Evolutionary conservation across 2,113 vertebrate species (phyloP).

Genomic region (Microcebus murinus): DNA sequence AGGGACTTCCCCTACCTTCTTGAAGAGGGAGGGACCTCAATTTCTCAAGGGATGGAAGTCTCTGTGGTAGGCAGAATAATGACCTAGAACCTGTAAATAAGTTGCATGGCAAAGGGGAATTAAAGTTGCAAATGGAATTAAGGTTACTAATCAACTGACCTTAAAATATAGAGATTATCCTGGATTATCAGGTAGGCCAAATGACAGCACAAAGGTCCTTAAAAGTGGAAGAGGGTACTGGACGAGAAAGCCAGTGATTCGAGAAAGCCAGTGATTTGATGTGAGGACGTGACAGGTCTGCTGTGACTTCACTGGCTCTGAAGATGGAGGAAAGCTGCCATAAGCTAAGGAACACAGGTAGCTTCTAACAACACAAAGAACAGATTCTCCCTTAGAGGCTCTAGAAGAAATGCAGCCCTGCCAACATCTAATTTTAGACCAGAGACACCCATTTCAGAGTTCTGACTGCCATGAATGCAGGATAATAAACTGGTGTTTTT

Average conservation of each 20-base stretch:
- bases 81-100: neutral
- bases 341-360: neutral
- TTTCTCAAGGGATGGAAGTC: neutral
- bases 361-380: neutral
- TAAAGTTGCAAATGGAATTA: neutral
- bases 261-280: neutral
- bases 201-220: neutral
- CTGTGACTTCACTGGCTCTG: neutral
- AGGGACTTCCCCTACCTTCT: neutral
- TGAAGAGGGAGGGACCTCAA: neutral
- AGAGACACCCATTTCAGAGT: neutral
- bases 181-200: neutral
- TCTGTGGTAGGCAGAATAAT: neutral
- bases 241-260: neutral
- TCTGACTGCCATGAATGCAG: neutral
- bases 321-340: neutral
- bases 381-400: neutral
- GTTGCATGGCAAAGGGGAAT: neutral
- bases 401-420: neutral
- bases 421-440: neutral
- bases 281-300: neutral
- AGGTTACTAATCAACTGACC: neutral
- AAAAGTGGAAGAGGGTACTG: neutral
- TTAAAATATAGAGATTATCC: neutral
- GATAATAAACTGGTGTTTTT: neutral